Conservation (phyloP, 2,888 invertebrate genomes). For the Dynastes maya region DNA sequence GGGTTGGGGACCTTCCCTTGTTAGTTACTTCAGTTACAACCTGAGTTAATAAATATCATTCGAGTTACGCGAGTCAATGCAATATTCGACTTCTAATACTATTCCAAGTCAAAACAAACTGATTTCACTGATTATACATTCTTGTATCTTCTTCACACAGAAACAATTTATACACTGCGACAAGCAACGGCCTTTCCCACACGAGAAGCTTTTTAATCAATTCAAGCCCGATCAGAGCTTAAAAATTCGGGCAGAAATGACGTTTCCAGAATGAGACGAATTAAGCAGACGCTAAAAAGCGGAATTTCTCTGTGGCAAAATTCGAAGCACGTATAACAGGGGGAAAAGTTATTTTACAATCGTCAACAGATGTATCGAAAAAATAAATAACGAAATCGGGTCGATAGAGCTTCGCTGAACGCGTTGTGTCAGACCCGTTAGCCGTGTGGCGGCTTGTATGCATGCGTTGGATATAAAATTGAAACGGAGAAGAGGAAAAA, state of each 20-base stretch:
- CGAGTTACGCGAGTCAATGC: too few species aligned
- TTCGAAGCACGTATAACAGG: constrained; percentile 8
- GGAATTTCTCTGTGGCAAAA: constrained; percentile 13
- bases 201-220: not conserved
- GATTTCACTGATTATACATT: too few species aligned
- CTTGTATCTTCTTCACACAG: too few species aligned
- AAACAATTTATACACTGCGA: too few species aligned
- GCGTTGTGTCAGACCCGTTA: too few species aligned
- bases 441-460: not conserved
- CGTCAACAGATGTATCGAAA: constrained; percentile 24
- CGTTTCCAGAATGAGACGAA: constrained; percentile 8
- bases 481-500: not conserved
- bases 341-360: constrained; percentile 24
- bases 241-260: not conserved
- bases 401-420: not conserved
- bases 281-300: constrained; percentile 24
- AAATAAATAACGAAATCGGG: constrained; percentile 21
- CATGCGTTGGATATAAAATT: not conserved
- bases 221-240: not conserved
- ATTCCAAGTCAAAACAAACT: too few species aligned
- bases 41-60: too few species aligned
- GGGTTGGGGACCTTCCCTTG: too few species aligned
- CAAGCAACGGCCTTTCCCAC: too few species aligned
- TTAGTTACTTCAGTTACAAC: too few species aligned
- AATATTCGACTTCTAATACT: too few species aligned